These are phyloP conservation scores for Chymomyza fuscimana DNA, from an alignment of 2,888 invertebrate genomes.

Conservation along the genomic window DNA sequence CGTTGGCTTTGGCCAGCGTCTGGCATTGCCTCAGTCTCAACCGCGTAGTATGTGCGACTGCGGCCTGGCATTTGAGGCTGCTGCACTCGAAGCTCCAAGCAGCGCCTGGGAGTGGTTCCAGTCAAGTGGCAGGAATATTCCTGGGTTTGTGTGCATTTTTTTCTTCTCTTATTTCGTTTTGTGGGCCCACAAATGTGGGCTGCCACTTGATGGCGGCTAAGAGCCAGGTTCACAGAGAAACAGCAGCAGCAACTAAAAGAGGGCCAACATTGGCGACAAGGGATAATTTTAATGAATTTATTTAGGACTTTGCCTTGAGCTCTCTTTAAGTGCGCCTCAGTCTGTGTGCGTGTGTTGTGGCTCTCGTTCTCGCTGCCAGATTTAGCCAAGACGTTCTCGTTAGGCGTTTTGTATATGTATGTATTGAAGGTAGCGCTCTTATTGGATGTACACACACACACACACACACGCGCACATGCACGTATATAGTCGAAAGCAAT, in stretches of 20 bases:
- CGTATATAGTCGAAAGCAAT: conserved; percentile 58
- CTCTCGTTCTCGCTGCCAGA: conserved; percentile 33
- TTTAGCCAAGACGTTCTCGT: conserved; percentile 26
- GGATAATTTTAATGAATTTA: conserved; percentile 75
- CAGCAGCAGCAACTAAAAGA: background rate
- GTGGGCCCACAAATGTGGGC: conserved; percentile 66
- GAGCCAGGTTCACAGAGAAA: conserved; percentile 8
- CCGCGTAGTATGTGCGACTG: conserved; percentile 66
- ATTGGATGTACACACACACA: conserved; percentile 13
- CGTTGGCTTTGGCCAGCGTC: conserved; percentile 33
- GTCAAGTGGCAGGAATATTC: background rate
- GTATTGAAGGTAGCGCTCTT: conserved; percentile 35
- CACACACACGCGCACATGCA: conserved; percentile 6
- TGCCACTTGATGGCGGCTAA: conserved; percentile 69
- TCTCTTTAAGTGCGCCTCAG: background rate
- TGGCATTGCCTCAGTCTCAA: conserved; percentile 29
- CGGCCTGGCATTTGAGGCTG: conserved; percentile 35
- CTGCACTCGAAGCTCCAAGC: conserved; percentile 1
- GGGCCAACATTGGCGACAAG: conserved; percentile 4
- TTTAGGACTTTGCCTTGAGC: conserved; percentile 61
- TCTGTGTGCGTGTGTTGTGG: background rate
- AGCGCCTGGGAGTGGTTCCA: background rate
- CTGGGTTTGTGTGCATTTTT: conserved; percentile 1
- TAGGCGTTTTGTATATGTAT: background rate
- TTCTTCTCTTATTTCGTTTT: background rate